phyloP scores from a whole-genome alignment of 2,797 vertebrate genomes.

The Astyanax mexicanus region DNA sequence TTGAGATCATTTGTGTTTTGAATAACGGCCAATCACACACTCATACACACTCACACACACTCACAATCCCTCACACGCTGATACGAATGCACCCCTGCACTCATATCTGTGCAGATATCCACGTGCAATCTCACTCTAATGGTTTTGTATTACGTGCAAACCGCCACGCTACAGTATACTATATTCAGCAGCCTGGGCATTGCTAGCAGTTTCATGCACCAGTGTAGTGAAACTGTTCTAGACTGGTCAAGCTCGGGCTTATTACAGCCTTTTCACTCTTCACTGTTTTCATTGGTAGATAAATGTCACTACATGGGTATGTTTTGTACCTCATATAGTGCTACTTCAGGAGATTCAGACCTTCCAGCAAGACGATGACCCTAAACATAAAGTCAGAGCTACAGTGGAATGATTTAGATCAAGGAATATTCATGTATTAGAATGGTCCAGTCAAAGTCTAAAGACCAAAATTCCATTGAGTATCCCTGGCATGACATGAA shows the following conservation, averaged over 20 bases:
- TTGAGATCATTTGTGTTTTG: constrained; percentile 35
- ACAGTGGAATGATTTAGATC: too few relatives aligned
- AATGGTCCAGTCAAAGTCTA: too few relatives aligned
- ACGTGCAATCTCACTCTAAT: background rate
- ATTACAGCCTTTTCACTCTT: too few relatives aligned
- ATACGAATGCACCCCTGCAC: background rate
- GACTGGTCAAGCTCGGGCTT: background rate
- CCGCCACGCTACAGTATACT: background rate
- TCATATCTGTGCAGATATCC: background rate
- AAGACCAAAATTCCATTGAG: too few relatives aligned
- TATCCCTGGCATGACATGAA: too few relatives aligned
- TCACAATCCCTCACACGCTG: background rate
- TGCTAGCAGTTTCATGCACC: background rate
- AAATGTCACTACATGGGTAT: too few relatives aligned
- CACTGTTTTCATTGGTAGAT: too few relatives aligned
- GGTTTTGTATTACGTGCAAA: background rate
- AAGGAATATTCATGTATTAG: too few relatives aligned
- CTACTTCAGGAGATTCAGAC: too few relatives aligned
- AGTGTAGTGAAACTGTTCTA: background rate
- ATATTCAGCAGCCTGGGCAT: background rate
- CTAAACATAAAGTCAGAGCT: too few relatives aligned
- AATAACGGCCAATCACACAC: constrained; percentile 31
- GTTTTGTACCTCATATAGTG: too few relatives aligned
- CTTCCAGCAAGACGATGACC: too few relatives aligned
- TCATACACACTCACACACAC: background rate